Percentiles rank a stretch among this genome's conserved stretches.
Evolutionary conservation across 1,140 invertebrate species (phyloP).

Genomic region (Lasioglossum baleicum): DNA sequence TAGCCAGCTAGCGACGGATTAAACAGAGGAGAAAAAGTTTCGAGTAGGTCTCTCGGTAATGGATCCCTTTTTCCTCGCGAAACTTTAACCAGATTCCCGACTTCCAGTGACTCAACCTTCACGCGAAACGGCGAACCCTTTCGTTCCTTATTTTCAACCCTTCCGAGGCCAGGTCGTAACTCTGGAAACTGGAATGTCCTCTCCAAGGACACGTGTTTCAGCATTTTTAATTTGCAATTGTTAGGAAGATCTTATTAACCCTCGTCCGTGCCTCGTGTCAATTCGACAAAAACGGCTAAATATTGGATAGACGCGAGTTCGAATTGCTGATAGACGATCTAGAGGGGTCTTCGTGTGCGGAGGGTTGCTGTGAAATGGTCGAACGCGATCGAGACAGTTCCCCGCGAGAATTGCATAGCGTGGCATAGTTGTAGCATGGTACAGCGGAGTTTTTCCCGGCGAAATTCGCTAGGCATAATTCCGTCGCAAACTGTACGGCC

Average conservation of each 20-base stretch:
- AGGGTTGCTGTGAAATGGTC: no score
- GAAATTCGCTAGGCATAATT: neutral
- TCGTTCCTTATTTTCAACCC: neutral
- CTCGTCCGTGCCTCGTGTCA: no score
- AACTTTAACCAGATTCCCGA: slow-evolving; percentile 36
- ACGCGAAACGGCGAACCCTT: neutral
- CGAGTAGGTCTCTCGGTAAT: slow-evolving; percentile 27
- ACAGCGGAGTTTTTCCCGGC: neutral
- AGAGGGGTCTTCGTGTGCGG: no score
- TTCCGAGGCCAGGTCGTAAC: no score
- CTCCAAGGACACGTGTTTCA: no score
- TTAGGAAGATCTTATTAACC: no score
- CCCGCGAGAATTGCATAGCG: neutral
- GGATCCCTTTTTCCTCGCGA: slow-evolving; percentile 14
- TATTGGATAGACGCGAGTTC: no score
- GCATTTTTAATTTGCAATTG: no score
- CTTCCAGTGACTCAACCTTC: slow-evolving; percentile 13
- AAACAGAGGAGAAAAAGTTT: slow-evolving; percentile 18
- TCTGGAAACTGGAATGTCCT: no score
- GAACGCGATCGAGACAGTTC: neutral
- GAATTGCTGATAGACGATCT: no score
- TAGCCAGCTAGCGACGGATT: slow-evolving; percentile 12
- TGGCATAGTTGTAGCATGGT: no score
- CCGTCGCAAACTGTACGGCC: neutral
- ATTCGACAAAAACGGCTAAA: no score